Percentiles rank a stretch among this genome's conserved stretches.
These are phyloP conservation scores for Ectemnius cavifrons DNA, from an alignment of 2,888 invertebrate genomes.

Conservation along the genomic window DNA sequence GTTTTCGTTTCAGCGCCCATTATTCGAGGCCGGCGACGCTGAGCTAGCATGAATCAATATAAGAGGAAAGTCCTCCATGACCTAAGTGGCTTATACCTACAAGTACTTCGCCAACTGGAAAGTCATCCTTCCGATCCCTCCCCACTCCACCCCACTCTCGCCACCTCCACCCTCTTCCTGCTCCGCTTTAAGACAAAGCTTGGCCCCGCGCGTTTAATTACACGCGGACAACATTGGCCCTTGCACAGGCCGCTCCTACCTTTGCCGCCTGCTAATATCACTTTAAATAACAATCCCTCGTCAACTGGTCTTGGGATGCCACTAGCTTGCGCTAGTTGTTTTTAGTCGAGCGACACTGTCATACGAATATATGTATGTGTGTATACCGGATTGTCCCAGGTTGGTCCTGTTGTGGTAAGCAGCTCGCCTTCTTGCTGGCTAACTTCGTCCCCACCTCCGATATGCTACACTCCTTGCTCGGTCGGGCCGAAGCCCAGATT, in stretches of 20 bases:
- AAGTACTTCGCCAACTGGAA: constrained; percentile 14
- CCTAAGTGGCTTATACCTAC: no score
- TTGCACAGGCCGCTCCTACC: constrained; percentile 29
- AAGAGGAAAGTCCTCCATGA: constrained; percentile 10
- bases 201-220: constrained; percentile 59
- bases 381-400: no score
- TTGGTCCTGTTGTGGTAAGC: neutral
- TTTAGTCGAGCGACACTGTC: no score
- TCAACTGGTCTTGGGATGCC: no score
- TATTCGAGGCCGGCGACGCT: constrained; percentile 39
- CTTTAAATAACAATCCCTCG: constrained; percentile 34
- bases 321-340: no score
- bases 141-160: neutral
- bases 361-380: no score
- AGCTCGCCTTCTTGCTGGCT: neutral
- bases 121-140: constrained; percentile 25
- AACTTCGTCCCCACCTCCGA: neutral
- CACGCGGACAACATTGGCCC: constrained; percentile 63
- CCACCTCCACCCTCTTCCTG: neutral
- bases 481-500: neutral
- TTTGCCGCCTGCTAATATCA: constrained; percentile 36
- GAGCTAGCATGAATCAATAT: constrained; percentile 52
- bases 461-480: no score
- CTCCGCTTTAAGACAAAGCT: constrained; percentile 36
- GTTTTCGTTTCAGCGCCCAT: constrained; percentile 38